Base-by-base conservation (phyloP, 1,140 invertebrate genomes). In the Ptiloglossa arizonensis region DNA sequence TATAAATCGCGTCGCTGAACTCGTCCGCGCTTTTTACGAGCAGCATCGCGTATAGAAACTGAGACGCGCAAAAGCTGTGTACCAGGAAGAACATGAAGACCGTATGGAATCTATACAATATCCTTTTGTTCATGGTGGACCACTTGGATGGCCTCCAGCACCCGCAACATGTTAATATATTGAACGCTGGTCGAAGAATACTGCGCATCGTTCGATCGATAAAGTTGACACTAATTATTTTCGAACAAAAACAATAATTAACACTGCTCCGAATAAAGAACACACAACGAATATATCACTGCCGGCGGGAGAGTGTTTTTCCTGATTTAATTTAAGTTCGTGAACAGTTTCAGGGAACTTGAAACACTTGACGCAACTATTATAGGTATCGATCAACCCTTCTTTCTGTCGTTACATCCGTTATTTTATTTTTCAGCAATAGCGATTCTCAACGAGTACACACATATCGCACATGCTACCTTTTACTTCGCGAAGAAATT, bases 41-140 rank as follows among this genome's bases (percentile, higher is more conserved):
- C 22, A 69, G 19, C 56, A 84, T n/a, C n/a, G n/a, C 59, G 8
- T 81, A 59, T 5, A 84, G n/a, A 52, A 84, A 62, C 57, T 86
- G 79, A 6, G 82, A 79, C 8, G 69, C 1, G 13, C 80, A 48
- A 32, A 84, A 86, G 5, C 41, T 71, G 17, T 71, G 57, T 13
- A 86, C 3, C 17, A 81, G 35, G 19, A 64, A 8, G 3, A 81
- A 13, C 44, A 84, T 52, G 1, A 70, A 52, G 27, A 46, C 5
- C 5, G 74, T 79, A 4, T 77, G 75, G 0, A 32, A 6, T 0
- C 24, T 4, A 5, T 86, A 84, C 13, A 46, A 1, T 3, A 57
- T 38, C 11, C 57, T 73, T 11, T 24, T 52, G 17, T 5, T 44
- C 6, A 2, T 5, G 3, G 70, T 67, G 4, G 68, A 62, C 13